Evolutionary conservation across 2,888 invertebrate genomes (phyloP).

Genomic region (Glyphotaelius pellucidus): DNA sequence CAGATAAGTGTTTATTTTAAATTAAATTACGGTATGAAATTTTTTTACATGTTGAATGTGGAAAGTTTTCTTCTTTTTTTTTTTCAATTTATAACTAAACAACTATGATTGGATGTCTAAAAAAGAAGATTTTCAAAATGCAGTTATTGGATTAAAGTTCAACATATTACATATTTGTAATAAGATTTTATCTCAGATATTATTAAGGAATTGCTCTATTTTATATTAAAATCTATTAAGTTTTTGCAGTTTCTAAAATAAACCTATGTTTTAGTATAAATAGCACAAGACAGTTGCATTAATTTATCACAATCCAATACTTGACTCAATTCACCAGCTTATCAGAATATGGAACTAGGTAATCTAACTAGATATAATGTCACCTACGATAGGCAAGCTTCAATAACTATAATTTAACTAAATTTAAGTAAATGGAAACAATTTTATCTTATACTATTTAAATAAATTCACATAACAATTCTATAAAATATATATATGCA

Average conservation of each 20-base stretch:
- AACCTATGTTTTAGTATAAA: slow-evolving; percentile 65
- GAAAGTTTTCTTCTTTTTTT: background rate
- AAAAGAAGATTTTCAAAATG: background rate
- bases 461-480: slow-evolving; percentile 43
- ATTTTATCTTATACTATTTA: slow-evolving; percentile 39
- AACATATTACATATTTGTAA: background rate
- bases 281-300: slow-evolving; percentile 69
- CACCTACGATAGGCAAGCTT: slow-evolving; percentile 40
- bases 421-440: slow-evolving; percentile 40
- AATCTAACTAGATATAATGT: slow-evolving; percentile 3
- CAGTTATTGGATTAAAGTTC: slow-evolving; percentile 2
- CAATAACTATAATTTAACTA: slow-evolving; percentile 42
- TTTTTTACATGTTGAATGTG: background rate
- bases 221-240: slow-evolving; percentile 19
- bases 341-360: slow-evolving; percentile 4
- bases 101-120: background rate
- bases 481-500: slow-evolving; percentile 25
- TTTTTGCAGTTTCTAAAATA: slow-evolving; percentile 67
- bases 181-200: background rate
- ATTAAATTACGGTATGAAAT: background rate
- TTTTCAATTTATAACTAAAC: background rate
- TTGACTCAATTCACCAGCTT: slow-evolving; percentile 62
- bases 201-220: slow-evolving; percentile 4
- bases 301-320: slow-evolving; percentile 67
- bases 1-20: background rate